A percentile compares a stretch with the other conserved stretches of the same genome.
Evolutionary conservation across 2,113 vertebrate genomes (phyloP).

Genomic region (Strix aluco): DNA sequence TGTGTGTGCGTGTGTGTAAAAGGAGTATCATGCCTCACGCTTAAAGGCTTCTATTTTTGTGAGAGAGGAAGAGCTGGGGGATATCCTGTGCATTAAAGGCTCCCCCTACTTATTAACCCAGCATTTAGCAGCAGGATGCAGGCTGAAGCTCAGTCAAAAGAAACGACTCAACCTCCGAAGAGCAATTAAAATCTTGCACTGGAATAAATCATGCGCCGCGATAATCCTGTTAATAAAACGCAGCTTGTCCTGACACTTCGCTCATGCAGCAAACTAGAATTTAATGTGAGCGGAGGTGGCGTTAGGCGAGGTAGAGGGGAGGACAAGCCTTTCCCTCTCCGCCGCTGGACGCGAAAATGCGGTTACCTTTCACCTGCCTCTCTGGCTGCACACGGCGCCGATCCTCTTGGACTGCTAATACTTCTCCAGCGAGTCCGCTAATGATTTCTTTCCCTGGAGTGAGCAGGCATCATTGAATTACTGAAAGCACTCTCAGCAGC

Average conservation of each 20-base stretch:
- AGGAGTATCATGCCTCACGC: slow-evolving; percentile 40
- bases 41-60: slow-evolving; percentile 70
- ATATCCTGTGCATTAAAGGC: slow-evolving; percentile 82
- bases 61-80: slow-evolving; percentile 77
- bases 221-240: slow-evolving; percentile 89
- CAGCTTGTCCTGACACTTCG: slow-evolving; percentile 85
- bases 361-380: slow-evolving; percentile 70
- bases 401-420: slow-evolving; percentile 73
- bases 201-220: slow-evolving; percentile 84
- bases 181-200: slow-evolving; percentile 87
- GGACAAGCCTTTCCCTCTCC: slow-evolving; percentile 27
- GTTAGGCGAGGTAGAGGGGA: slow-evolving; percentile 43
- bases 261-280: slow-evolving; percentile 82
- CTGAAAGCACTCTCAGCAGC: slow-evolving; percentile 69
- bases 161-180: slow-evolving; percentile 83
- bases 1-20: neutral
- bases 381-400: neutral
- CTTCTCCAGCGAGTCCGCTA: slow-evolving; percentile 69
- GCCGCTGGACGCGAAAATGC: slow-evolving; percentile 27
- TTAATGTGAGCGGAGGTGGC: slow-evolving; percentile 71
- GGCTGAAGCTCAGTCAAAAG: slow-evolving; percentile 83
- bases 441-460: slow-evolving; percentile 81
- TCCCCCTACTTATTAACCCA: slow-evolving; percentile 85
- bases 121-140: slow-evolving; percentile 85
- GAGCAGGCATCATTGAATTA: slow-evolving; percentile 78